Percentiles rank a stretch among this genome's conserved stretches.
Conservation (phyloP, 2,113 vertebrate genomes). For the Pluvianellus socialis region DNA sequence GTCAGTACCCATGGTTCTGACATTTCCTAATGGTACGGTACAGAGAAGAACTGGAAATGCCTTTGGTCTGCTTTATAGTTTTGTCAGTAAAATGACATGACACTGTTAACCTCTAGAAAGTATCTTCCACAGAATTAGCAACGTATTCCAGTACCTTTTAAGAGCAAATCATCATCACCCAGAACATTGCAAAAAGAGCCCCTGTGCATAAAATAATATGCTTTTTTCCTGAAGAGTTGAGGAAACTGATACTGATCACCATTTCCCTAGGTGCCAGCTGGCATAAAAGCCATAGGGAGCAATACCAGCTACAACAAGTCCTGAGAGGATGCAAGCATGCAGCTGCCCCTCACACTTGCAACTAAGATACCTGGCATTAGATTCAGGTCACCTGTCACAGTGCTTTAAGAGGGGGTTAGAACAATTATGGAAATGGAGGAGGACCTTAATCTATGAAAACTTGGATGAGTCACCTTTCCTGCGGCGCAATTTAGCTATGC, state of each 20-base stretch:
- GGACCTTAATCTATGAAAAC: background rate
- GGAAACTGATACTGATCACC: background rate
- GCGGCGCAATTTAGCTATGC: fast-evolving
- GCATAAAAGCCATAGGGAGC: background rate
- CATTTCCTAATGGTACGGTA: background rate
- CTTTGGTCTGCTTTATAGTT: background rate
- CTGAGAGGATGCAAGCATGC: background rate
- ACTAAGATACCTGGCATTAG: background rate
- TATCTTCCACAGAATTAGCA: background rate
- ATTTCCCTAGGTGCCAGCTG: background rate
- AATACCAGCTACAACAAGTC: background rate
- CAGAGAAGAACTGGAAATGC: background rate
- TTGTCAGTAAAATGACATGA: background rate
- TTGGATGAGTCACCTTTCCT: background rate
- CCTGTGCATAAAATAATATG: background rate
- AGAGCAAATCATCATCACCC: background rate
- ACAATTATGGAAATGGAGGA: background rate
- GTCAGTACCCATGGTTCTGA: background rate
- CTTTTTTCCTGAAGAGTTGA: background rate
- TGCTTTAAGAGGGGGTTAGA: background rate
- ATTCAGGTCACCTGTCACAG: background rate
- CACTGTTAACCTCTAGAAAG: background rate
- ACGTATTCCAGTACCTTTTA: background rate
- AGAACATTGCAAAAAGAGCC: background rate
- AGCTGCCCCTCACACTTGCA: background rate